Percentiles rank a stretch among this genome's conserved stretches.
Conservation (phyloP, 2,797 vertebrate species). For the Halcyon smyrnensis region DNA sequence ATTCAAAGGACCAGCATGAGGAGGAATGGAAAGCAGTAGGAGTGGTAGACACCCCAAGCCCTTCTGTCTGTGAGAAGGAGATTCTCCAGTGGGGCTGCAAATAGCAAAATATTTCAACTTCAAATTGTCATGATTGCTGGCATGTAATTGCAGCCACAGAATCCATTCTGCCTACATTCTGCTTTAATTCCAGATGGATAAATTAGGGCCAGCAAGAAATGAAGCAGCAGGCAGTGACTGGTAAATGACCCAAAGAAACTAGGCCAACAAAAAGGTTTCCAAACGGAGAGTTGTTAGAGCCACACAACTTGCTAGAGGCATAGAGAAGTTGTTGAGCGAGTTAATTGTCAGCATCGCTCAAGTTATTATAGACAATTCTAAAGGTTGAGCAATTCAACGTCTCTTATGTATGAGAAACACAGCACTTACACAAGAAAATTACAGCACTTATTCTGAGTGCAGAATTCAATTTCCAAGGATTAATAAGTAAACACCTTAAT, state of each 20-base stretch:
- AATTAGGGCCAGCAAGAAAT: slow-evolving; percentile 50
- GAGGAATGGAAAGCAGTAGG: background rate
- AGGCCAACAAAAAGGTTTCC: slow-evolving; percentile 22
- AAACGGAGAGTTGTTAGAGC: background rate
- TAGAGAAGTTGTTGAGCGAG: background rate
- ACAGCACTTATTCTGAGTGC: slow-evolving; percentile 50
- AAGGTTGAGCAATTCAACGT: slow-evolving; percentile 40
- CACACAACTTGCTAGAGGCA: background rate
- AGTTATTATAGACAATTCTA: slow-evolving; percentile 26
- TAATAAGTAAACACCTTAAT: slow-evolving; percentile 66
- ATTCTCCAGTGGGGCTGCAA: background rate
- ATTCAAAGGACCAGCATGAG: background rate
- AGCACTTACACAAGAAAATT: slow-evolving; percentile 54
- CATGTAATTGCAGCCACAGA: background rate
- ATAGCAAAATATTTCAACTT: background rate
- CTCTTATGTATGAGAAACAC: slow-evolving; percentile 12
- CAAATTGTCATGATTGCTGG: background rate
- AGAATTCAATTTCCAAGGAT: slow-evolving; percentile 55
- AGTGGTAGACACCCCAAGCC: background rate
- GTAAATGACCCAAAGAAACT: slow-evolving; percentile 60
- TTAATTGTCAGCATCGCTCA: slow-evolving; percentile 39
- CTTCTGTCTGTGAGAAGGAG: background rate
- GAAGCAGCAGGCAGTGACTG: slow-evolving; percentile 46
- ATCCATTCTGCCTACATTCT: background rate
- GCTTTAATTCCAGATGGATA: slow-evolving; percentile 48